Evolutionary conservation across 2,888 invertebrate species (phyloP), one percentile per base, ranked within the genome.

Genomic region (Acleris literana): DNA sequence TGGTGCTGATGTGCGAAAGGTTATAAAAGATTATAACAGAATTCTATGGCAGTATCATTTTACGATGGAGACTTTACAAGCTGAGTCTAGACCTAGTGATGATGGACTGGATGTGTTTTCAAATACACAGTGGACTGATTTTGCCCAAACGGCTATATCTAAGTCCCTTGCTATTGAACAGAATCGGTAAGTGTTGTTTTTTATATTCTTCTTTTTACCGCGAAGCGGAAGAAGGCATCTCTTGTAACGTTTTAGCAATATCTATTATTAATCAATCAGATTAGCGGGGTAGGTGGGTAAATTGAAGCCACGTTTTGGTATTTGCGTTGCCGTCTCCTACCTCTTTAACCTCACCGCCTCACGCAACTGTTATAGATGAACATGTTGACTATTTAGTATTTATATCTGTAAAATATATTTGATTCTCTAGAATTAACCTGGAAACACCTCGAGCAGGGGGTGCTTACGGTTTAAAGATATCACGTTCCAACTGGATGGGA

Each of bases 381-480:
- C 1, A 9, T 33, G 18, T 39, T 17, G 5, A 48, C 5, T 20
- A 9, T n/a, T n/a, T 46, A 20, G 1, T 20, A 1, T 20, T 20
- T 20, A 43, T 3, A 49, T 43, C 11, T 17, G 39, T 22, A 43
- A n/a, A 43, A 20, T 51, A 54, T 13, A 56, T 49, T 59, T 22
- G 6, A 51, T 25, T 70, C 68, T 29, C 13, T 61, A 89, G 88
- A 66, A 78, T 89, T n/a, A 84, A 85, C 33, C 1, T 90, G 2
- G 67, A 70, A 1, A 72, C 81, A 0, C 82, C 82, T 0, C 81
- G 88, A 4, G 79, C 80, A 46, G 89, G 90, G 0, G 97, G 97
- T 7, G 95, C 88, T 0, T 97, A 95, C 76, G 97, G 97, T 0
- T 83, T 87, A 0, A 97, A 96, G 84, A 94, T 97, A 59, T 93